Percentiles rank a stretch among this genome's conserved stretches.
These are phyloP conservation scores for Mola mola DNA, from an alignment of 2,113 vertebrate species.

Conservation along the genomic window DNA sequence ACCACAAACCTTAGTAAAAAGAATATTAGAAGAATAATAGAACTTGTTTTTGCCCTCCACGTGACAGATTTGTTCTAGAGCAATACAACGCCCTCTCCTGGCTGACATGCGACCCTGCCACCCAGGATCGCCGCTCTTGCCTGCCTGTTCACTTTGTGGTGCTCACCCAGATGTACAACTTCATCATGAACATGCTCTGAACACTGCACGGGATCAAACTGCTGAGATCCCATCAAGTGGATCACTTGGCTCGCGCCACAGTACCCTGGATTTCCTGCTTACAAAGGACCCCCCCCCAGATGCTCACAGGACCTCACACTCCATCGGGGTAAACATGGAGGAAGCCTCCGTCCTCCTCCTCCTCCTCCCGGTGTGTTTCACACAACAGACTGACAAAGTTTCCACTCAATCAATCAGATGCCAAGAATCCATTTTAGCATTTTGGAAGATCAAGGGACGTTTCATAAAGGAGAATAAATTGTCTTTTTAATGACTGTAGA, in stretches of 20 bases:
- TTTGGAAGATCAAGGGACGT: conserved; percentile 81
- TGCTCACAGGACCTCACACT: conserved; percentile 54
- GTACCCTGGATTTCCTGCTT: conserved; percentile 19
- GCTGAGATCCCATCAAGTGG: conserved; percentile 35
- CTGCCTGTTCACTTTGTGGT: conserved; percentile 99
- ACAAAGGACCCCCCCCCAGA: conserved; percentile 28
- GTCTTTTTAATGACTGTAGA: conserved; percentile 88
- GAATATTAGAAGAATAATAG: too few relatives aligned
- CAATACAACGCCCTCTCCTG: conserved; percentile 99
- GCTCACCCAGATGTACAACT: conserved; percentile 99
- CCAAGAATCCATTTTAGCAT: conserved; percentile 78
- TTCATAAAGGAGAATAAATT: conserved; percentile 81
- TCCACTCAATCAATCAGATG: conserved; percentile 77
- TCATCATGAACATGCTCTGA: conserved; percentile 95
- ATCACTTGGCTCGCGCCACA: conserved; percentile 22
- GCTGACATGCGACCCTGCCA: conserved; percentile 98
- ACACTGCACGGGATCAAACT: conserved; percentile 48
- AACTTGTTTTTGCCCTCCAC: conserved; percentile 22
- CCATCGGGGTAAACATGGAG: conserved; percentile 55
- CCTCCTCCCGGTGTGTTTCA: conserved; percentile 34
- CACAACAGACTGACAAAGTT: conserved; percentile 63
- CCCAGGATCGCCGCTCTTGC: conserved; percentile 98
- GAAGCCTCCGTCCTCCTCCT: conserved; percentile 25
- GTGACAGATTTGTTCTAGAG: conserved; percentile 96
- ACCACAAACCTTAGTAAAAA: too few relatives aligned